Percentiles rank a stretch among this genome's conserved stretches.
Conservation (phyloP, 2,888 invertebrate genomes). For the Leptinotarsa peninsularis region DNA sequence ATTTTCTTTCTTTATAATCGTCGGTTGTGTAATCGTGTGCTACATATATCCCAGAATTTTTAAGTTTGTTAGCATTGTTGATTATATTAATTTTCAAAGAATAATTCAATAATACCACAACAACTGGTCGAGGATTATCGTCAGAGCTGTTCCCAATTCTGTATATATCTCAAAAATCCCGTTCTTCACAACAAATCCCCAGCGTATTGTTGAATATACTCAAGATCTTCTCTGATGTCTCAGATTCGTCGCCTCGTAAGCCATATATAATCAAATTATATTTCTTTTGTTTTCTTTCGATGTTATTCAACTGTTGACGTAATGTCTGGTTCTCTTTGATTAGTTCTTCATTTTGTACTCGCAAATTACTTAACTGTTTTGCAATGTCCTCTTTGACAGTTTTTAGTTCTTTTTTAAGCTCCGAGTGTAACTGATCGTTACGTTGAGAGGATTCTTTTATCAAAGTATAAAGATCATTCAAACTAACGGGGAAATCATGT, state of each 20-base stretch:
- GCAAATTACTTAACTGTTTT: neutral
- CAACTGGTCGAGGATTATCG: conserved; percentile 1
- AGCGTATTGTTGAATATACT: neutral
- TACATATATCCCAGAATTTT: neutral
- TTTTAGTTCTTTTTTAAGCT: neutral
- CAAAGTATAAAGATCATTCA: neutral
- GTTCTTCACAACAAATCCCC: neutral
- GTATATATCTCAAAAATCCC: neutral
- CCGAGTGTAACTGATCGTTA: neutral
- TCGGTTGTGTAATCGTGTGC: too few relatives aligned
- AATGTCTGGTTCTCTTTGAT: neutral
- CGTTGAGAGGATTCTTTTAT: neutral
- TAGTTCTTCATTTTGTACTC: neutral
- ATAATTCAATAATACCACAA: neutral
- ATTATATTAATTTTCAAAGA: neutral
- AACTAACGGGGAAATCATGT: neutral
- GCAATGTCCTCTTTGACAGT: neutral
- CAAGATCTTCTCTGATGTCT: neutral
- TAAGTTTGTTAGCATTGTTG: neutral
- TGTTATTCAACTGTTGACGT: neutral
- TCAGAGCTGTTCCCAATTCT: neutral
- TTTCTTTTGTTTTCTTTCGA: neutral
- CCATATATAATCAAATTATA: neutral
- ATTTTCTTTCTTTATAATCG: too few relatives aligned
- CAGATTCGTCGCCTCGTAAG: neutral